Evolutionary conservation across 2,888 invertebrate genomes (phyloP).

Genomic region (Philonicus albiceps): DNA sequence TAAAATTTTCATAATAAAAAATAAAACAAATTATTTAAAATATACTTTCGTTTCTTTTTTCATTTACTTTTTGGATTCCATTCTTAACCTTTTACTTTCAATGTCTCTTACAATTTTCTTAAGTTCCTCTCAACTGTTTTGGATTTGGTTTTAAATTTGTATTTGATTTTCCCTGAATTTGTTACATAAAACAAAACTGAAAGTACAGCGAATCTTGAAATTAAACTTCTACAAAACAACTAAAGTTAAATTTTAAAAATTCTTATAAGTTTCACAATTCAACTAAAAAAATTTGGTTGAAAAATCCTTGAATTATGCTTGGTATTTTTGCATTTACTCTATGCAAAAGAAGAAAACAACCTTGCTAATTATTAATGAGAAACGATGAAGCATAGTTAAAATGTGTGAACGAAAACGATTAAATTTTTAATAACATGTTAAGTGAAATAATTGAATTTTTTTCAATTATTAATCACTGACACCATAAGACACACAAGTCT

Average conservation of each 20-base stretch:
- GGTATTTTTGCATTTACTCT: not conserved
- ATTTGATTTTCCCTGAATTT: not conserved
- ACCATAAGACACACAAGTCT: not conserved
- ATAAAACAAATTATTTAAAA: conserved; percentile 13
- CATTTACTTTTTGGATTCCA: not conserved
- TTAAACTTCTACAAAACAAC: no score
- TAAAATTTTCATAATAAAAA: conserved; percentile 30
- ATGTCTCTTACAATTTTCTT: not conserved
- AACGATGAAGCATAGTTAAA: not conserved
- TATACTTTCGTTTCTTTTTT: not conserved
- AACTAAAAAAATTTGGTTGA: not conserved
- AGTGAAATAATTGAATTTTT: not conserved
- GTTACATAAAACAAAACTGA: no score
- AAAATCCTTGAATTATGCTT: no score
- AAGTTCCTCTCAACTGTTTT: not conserved
- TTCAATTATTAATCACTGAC: not conserved
- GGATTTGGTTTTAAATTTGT: not conserved
- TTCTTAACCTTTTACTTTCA: not conserved
- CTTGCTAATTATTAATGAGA: not conserved
- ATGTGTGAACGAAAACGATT: not conserved
- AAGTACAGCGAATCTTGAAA: not conserved
- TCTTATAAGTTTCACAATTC: not conserved
- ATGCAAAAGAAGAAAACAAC: not conserved
- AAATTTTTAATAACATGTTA: not conserved
- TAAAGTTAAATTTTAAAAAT: not conserved